Evolutionary conservation across 2,797 vertebrate species (phyloP).

Genomic region (Sebastes steindachneri): DNA sequence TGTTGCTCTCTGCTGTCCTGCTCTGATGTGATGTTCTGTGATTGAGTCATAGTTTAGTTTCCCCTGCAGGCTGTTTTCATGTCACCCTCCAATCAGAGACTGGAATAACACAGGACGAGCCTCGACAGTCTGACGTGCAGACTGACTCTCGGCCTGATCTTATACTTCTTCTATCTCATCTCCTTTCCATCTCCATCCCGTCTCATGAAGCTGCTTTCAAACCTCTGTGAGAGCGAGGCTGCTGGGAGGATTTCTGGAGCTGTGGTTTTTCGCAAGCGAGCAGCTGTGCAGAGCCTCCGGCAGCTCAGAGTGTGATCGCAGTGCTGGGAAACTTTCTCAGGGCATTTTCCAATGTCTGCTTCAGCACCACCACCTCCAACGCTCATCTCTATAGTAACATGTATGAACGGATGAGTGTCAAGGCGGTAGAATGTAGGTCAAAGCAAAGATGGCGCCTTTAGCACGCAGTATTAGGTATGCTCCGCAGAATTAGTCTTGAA

Average conservation of each 20-base stretch:
- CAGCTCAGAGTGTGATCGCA: neutral
- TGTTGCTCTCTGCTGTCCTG: conserved; percentile 43
- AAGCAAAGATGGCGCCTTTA: conserved; percentile 47
- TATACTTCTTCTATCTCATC: neutral
- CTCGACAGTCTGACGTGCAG: conserved; percentile 6
- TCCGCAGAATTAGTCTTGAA: neutral
- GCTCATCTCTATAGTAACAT: conserved; percentile 46
- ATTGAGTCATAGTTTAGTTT: conserved; percentile 57
- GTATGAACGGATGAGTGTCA: conserved; percentile 61
- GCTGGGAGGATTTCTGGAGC: neutral
- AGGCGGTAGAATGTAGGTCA: conserved; percentile 67
- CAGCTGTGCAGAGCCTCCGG: conserved; percentile 32
- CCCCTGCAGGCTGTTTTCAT: conserved; percentile 42
- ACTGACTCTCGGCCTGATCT: conserved; percentile 4
- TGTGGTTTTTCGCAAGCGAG: neutral
- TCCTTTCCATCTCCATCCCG: neutral
- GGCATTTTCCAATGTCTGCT: conserved; percentile 32
- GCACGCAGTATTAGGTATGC: conserved; percentile 13
- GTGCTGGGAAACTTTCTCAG: conserved; percentile 34
- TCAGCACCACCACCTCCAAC: conserved; percentile 32
- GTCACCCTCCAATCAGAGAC: conserved; percentile 30
- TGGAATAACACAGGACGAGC: conserved; percentile 3
- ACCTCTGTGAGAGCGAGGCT: neutral
- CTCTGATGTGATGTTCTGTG: conserved; percentile 33
- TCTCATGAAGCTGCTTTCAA: neutral